These are phyloP conservation scores for Molothrus aeneus DNA, from an alignment of 2,797 vertebrate species.

Conservation along the genomic window DNA sequence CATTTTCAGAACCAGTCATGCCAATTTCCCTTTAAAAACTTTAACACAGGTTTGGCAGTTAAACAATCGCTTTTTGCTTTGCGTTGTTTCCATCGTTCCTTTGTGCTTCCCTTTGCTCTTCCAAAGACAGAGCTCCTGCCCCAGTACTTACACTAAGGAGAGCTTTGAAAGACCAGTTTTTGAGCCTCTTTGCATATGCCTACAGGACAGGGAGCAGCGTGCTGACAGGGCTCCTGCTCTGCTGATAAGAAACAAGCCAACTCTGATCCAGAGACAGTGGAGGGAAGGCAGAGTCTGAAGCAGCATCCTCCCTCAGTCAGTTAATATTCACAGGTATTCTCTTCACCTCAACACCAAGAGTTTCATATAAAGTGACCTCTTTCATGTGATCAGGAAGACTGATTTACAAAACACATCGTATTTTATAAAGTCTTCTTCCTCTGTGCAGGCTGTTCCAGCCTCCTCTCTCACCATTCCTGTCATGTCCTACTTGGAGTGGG, in stretches of 20 bases:
- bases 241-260: not conserved
- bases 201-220: rapidly evolving
- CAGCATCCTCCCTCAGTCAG: not conserved
- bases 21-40: not conserved
- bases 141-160: not conserved
- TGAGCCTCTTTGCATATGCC: not conserved
- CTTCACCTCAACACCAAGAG: not conserved
- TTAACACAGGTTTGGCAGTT: not conserved
- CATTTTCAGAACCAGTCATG: not conserved
- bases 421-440: not conserved
- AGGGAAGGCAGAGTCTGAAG: not conserved
- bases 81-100: not conserved
- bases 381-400: not conserved
- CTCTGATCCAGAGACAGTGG: not conserved
- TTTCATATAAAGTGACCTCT: not conserved
- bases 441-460: not conserved
- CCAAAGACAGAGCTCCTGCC: not conserved
- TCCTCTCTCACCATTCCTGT: not conserved
- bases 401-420: not conserved
- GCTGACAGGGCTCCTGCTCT: not conserved
- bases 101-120: not conserved
- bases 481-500: not conserved
- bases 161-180: not conserved
- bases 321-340: not conserved
- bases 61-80: not conserved